Conservation (phyloP, 2,888 invertebrate genomes). For the Saturnia pavonia region DNA sequence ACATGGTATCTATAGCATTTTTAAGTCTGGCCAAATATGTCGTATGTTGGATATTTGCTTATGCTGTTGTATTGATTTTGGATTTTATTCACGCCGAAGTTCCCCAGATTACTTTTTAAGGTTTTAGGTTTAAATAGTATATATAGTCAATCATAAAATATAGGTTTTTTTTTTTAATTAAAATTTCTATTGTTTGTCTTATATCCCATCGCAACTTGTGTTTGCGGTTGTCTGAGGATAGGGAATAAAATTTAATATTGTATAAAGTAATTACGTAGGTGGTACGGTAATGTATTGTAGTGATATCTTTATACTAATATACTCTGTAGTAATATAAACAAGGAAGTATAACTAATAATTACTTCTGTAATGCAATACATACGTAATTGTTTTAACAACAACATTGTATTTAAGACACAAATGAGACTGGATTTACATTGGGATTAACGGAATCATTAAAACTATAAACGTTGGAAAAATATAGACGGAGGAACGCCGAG, state of each 20-base stretch:
- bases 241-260: not conserved
- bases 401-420: not conserved
- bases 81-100: too few species aligned
- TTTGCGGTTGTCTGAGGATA: not conserved
- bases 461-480: not conserved
- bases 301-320: not conserved
- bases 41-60: too few species aligned
- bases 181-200: not conserved
- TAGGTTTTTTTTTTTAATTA: too few species aligned
- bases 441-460: not conserved
- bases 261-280: not conserved
- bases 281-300: not conserved
- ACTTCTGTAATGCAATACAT: not conserved
- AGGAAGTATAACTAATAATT: not conserved
- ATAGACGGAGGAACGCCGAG: not conserved
- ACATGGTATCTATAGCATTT: too few species aligned
- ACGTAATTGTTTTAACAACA: not conserved
- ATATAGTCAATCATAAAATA: too few species aligned
- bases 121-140: too few species aligned
- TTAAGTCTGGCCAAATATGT: too few species aligned
- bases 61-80: too few species aligned
- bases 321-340: not conserved
- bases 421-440: not conserved
- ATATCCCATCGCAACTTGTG: not conserved
- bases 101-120: too few species aligned